Evolutionary conservation across 2,888 invertebrate genomes (phyloP).

Genomic region (Sthenelais limicola): DNA sequence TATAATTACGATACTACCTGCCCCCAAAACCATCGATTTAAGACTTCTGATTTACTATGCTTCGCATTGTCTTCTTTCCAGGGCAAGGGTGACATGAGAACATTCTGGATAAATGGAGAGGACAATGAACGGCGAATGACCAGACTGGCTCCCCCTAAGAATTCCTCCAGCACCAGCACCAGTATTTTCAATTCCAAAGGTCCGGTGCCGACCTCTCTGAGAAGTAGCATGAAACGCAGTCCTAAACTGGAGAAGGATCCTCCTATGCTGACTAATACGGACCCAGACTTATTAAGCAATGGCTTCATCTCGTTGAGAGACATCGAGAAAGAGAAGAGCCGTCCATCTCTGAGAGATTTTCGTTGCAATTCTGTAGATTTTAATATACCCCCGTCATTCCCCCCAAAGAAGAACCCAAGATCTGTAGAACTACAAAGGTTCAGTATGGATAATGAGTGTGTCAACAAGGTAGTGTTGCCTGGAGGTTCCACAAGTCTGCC

Average conservation of each 20-base stretch:
- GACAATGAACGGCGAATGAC: constrained; percentile 41
- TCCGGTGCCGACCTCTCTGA: too few species aligned
- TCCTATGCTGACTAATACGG: too few species aligned
- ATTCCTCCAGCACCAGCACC: not conserved
- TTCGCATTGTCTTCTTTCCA: constrained; percentile 25
- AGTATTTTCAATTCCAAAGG: not conserved
- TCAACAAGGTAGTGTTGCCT: too few species aligned
- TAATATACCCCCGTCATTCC: too few species aligned
- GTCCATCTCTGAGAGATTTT: not conserved
- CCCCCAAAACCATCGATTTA: not conserved
- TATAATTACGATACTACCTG: not conserved
- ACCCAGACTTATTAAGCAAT: too few species aligned
- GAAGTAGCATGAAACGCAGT: not conserved
- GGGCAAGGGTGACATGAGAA: constrained; percentile 50
- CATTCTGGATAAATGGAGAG: constrained; percentile 51
- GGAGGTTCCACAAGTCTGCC: too few species aligned
- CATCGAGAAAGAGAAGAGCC: not conserved
- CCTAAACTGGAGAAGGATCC: not conserved
- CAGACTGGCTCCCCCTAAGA: constrained; percentile 24
- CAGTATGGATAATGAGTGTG: too few species aligned
- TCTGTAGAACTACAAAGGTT: too few species aligned
- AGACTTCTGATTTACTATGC: too few species aligned
- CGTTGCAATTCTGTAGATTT: too few species aligned
- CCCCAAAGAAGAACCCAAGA: too few species aligned
- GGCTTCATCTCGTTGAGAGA: not conserved